Conservation (phyloP, 2,888 invertebrate species). For the Clepsis dumicolana region DNA sequence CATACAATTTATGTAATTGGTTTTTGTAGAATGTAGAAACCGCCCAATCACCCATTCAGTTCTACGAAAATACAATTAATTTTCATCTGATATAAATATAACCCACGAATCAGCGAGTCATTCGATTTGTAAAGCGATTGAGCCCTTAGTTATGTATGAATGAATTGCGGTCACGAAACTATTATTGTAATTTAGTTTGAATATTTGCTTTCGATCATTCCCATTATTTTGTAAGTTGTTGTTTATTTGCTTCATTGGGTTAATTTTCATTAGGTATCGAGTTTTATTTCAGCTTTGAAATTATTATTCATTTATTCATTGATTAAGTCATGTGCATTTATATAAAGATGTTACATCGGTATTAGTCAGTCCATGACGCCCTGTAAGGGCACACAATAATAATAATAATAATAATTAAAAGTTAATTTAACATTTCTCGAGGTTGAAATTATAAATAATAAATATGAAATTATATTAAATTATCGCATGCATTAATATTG, state of each 20-base stretch:
- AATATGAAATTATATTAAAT: too few species aligned
- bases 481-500: too few species aligned
- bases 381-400: too few species aligned
- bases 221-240: neutral
- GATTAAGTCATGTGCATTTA: too few species aligned
- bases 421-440: too few species aligned
- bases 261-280: neutral
- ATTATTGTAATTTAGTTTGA: neutral
- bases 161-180: constrained; percentile 18
- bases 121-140: constrained; percentile 27
- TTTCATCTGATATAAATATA: constrained; percentile 5
- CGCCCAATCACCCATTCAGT: neutral
- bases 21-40: neutral
- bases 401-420: too few species aligned
- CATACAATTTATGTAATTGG: neutral
- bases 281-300: too few species aligned
- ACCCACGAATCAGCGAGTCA: constrained; percentile 17
- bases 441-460: too few species aligned
- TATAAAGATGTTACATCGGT: too few species aligned
- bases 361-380: too few species aligned
- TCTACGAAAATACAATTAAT: constrained; percentile 8
- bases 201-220: neutral
- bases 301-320: too few species aligned
- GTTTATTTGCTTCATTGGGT: neutral
- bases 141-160: constrained; percentile 17